Evolutionary conservation across 2,888 invertebrate species (phyloP), one percentile per base, ranked within the genome.

Genomic region (Gisinianus flammeolus): DNA sequence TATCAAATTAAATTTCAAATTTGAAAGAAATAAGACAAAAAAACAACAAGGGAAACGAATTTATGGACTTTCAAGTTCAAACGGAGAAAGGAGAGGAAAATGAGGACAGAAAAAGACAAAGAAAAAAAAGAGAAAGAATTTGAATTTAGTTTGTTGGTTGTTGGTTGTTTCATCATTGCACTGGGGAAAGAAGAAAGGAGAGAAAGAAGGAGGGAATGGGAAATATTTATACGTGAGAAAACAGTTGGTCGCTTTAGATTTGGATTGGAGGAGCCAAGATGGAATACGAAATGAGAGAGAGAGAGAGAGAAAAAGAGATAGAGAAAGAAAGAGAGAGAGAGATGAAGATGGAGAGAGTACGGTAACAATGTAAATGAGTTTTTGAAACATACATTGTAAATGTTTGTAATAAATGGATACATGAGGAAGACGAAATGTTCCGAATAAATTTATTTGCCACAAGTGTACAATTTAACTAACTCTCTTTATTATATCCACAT

Each of bases 401-500:
- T 31, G 22, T 44, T 10, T 28, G 54, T 54, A 70, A 54, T 70
- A 52, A 70, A 54, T 70, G 44, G 28, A 70, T 70, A 70, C 70
- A 54, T 62, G 24, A 26, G 4, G 26, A 26, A 6, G 22, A 58
- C 19, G 58, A 58, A 58, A 58, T 22, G 54, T 19, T n/a, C 31
- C 22, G 70, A 70, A 70, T 70, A 70, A 70, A 70, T 70, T 70
- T 70, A 70, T 54, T 54, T 70, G 44, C 54, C 70, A 54, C 70
- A 28, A 54, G 70, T 54, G 70, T 28, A 12, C 70, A 54, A 70
- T 70, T 54, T 30, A 70, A 70, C 70, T 33, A 68, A 68, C 68
- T 31, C 68, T 22, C n/a, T n/a, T n/a, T n/a, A n/a, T n/a, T n/a
- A n/a, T n/a, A n/a, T n/a, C n/a, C n/a, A n/a, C n/a, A n/a, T n/a